Percentiles rank a stretch among this genome's conserved stretches.
phyloP scores from a whole-genome alignment of 2,888 invertebrate genomes.

The Chrysotoxum bicinctum region DNA sequence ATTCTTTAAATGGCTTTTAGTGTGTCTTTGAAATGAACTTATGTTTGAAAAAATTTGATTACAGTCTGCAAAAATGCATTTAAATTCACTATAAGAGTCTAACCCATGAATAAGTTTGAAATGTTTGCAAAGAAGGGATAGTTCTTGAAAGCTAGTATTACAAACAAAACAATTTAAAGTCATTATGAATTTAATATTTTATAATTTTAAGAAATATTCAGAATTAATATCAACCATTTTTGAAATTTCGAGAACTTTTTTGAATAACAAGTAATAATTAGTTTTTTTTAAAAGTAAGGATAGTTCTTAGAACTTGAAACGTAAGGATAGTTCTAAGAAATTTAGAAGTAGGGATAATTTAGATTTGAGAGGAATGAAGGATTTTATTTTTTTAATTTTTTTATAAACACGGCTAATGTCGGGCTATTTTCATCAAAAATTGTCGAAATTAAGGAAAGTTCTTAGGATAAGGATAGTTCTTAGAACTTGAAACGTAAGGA shows the following conservation, averaged over 20 bases:
- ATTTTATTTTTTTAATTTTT: too few species aligned
- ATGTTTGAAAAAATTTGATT: constrained; percentile 26
- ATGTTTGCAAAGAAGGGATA: not conserved
- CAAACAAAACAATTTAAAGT: not conserved
- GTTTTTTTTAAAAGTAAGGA: too few species aligned
- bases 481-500: too few species aligned
- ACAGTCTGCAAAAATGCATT: constrained; percentile 5
- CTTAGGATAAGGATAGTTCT: too few species aligned
- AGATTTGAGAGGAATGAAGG: too few species aligned
- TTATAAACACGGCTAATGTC: too few species aligned
- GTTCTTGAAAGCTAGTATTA: not conserved
- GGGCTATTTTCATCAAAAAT: too few species aligned
- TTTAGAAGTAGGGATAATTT: too few species aligned
- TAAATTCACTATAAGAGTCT: not conserved
- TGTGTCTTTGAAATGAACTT: constrained; percentile 17
- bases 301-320: too few species aligned
- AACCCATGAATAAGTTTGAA: constrained; percentile 33
- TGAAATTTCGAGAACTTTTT: not conserved
- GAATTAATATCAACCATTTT: not conserved
- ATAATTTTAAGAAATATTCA: not conserved
- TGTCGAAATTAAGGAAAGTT: too few species aligned
- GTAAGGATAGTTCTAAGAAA: too few species aligned
- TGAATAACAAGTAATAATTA: not conserved
- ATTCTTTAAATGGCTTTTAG: constrained; percentile 21
- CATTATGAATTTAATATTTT: not conserved